phyloP scores from a whole-genome alignment of 2,113 vertebrate genomes.

The Hippocampus guttulatus region DNA sequence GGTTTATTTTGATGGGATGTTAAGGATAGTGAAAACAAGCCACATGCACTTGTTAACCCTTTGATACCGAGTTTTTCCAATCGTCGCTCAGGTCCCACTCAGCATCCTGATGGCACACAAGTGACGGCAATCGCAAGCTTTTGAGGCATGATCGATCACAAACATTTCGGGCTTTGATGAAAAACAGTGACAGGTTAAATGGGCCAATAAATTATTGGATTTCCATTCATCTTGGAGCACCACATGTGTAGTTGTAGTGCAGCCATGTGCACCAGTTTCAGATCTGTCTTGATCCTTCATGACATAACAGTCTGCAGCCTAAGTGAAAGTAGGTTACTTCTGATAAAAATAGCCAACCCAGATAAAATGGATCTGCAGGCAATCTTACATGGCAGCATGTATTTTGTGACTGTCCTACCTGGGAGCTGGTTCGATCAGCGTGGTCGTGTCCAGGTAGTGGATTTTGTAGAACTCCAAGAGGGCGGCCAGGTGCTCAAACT shows the following conservation, averaged over 20 bases:
- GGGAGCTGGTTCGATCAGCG: conserved; percentile 91
- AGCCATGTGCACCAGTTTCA: neutral
- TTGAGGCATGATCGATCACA: too few species aligned
- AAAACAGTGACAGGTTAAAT: neutral
- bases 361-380: conserved; percentile 5
- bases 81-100: too few species aligned
- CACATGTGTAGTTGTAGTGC: neutral
- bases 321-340: conserved; percentile 30
- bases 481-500: conserved; percentile 89
- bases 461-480: conserved; percentile 99
- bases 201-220: neutral
- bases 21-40: too few species aligned
- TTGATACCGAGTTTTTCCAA: too few species aligned
- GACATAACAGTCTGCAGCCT: conserved; percentile 13
- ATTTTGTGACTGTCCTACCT: conserved; percentile 70
- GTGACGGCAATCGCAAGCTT: too few species aligned
- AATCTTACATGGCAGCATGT: neutral
- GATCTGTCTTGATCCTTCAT: neutral
- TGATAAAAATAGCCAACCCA: conserved; percentile 30
- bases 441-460: conserved; percentile 98
- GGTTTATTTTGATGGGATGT: too few species aligned
- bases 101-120: too few species aligned
- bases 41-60: too few species aligned
- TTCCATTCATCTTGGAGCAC: neutral
- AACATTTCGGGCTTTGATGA: neutral